Evolutionary conservation across 2,888 invertebrate genomes (phyloP), one percentile per base, ranked within the genome.

Genomic region (Aphodius sticticus): DNA sequence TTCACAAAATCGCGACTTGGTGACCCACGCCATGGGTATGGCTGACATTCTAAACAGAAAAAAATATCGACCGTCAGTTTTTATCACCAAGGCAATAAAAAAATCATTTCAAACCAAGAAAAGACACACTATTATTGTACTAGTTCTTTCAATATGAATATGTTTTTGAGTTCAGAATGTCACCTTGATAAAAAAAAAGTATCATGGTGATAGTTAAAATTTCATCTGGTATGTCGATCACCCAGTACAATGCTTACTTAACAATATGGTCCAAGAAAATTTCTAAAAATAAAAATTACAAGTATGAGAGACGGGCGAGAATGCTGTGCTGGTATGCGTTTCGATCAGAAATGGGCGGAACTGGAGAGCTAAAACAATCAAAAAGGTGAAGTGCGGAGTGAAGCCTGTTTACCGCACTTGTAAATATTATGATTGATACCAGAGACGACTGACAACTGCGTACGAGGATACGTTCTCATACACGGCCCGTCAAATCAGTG

Each of bases 371-470:
- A 74, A 74, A 74, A 74, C 74, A 74, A 74, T 74, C 74, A 85
- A 86, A 85, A 85, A 85, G 82, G 84, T 83, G 83, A 85, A 80
- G 84, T 84, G 87, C 77, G 86, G 87, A 87, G 82, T 84, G 86
- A 86, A 74, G 83, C 83, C 81, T 85, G 86, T 87, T 86, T 86
- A 85, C 85, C 80, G 78, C 82, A 83, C 83, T 82, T 85, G 84
- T 84, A 88, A 88, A 87, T 88, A 87, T 88, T 88, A 87, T 87
- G 87, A 88, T 87, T 78, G 76, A 81, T 78, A 74, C 81, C 81
- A 81, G 81, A 81, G 70, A 75, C 35, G 37, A 74, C 74, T 37
- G 74, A 53, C 53, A 53, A 53, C 53, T 53, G 53, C 53, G 53
- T 53, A 53, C 53, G 53, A 53, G 53, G 53, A 53, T 53, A 9